Base-by-base conservation (phyloP, 2,797 vertebrate species). In the Zenarchopterus dispar region DNA sequence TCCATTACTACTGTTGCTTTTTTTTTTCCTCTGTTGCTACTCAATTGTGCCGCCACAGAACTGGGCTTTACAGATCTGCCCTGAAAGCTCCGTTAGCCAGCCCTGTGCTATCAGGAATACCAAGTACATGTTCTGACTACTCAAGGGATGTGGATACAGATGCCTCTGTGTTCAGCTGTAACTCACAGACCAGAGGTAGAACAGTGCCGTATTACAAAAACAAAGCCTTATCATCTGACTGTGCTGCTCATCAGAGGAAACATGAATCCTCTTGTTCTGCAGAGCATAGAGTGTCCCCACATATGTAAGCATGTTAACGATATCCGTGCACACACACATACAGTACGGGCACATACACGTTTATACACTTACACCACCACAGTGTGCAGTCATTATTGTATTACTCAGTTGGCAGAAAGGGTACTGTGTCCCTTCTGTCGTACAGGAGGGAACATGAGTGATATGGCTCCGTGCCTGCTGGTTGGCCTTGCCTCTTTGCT, bases 21-120 rank as follows among this genome's bases (percentile, higher is more conserved):
- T 22, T 71, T 66, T 64, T 56, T 56, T 36, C 11, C 59, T 65
- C 43, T 69, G 48, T 43, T 63, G 64, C 58, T 60, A 44, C 71
- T 83, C 74, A 75, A 67, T 81, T 70, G 77, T 80, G 70, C 64
- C 80, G 73, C 73, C 57, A 48, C 67, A 57, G 70, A 75, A 71
- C 65, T 65, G 69, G 41, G 19, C 75, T 70, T 62, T 42, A 67
- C 72, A 58, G 78, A 84, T 87, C 75, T 75, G 76, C 88, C 88
- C 83, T 66, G 73, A 74, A 70, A 83, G 71, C 84, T 85, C 75
- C 10, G 77, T 84, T 81, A 84, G 84, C 79, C 78, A 67, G 70
- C 76, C 78, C 81, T 8, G 62, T 75, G 86, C 82, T 80, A 86
- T 82, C 82, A 85, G 84, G 81, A 91, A 89, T 84, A 89, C 76